Evolutionary conservation across 2,113 vertebrate species (phyloP), one percentile per base, ranked within the genome.

Genomic region (Erythrolamprus reginae): DNA sequence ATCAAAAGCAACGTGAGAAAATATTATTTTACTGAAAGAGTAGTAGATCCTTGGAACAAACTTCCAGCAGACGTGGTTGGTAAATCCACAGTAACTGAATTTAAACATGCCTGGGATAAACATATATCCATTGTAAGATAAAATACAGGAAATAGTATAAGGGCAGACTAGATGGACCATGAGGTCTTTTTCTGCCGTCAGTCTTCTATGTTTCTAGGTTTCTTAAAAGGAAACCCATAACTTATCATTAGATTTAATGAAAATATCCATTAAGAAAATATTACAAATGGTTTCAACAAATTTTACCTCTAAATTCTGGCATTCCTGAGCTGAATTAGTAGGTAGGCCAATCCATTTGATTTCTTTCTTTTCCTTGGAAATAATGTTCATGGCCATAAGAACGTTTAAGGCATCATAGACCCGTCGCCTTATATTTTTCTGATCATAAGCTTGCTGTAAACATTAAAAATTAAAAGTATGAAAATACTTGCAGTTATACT

Each of bases 331-430:
- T 0, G 99, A 99, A 97, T 99, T 99, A 94, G 99, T 99, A 94
- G 99, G 99, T 92, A 99, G 97, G 77, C 99, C 99, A 24, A 99
- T 99, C 99, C 99, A 99, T 92, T 98, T 99, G 93, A 99, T 99
- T 97, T 99, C 99, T 89, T 99, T 99, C 95, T 99, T 99, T 97
- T 99, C 99, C 97, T 99, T 99, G 52, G 99, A 99, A 96, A 99
- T 99, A 95, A 99, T 99, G 96, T 99, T 99, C 99, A 99, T 99
- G 95, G 99, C 99, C 99, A 99, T 99, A 86, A 99, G 98, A 94
- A 99, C 99, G 51, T 99, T 99, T 90, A 99, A 97, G 92, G 99
- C 99, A 95, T 99, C 99, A 15, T 99, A 99, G 86, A 99, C 99
- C 48, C 99, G 98, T 93, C 99, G 97, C 94, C 99, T 97, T 94